Evolutionary conservation across 1,140 invertebrate genomes (phyloP), one percentile per base, ranked within the genome.

Genomic region (Planococcus citri): DNA sequence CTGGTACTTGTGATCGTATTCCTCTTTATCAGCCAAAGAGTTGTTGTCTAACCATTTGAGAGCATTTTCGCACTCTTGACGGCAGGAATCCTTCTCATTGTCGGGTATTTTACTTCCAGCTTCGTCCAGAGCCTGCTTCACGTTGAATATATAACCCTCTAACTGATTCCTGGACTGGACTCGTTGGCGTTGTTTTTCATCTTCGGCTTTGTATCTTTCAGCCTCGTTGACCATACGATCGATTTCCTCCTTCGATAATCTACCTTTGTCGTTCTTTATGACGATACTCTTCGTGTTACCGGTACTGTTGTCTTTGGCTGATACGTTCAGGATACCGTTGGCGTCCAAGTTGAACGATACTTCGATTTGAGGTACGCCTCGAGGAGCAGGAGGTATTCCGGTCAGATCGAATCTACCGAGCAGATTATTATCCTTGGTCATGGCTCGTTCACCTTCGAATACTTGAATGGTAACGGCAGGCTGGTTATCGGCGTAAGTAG

Each of bases 231-330:
- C 73, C 87, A 89, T 89, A 0, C 78, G 73, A 57, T 82, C 80
- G 73, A 97, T 97, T 74, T 97, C 93, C 25, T 89, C 88, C 76
- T 95, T 93, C 24, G 86, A 88, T 1, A 97, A 80, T 22, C 94
- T 85, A 1, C 94, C 92, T 77, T 95, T 95, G 76, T 97, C 94
- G 75, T 97, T 97, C 24, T 90, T 93, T 70, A 96, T 96, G 27
- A 89, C 87, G 70, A 91, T 90, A 73, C 85, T 85, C 75, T 91
- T 88, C 1, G 84, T 84, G 70, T 85, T 87, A 21, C 89, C 89
- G 1, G 88, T 90, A 70, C 87, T 88, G 73, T 80, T 85, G 72
- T 94, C 91, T 75, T 85, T 83, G 9, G 91, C 91, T 1, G 85
- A 86, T 0, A 94, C 91, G 76, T 89, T 87, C 0, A 91, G 75